Conservation (phyloP, 2,888 invertebrate genomes). For the Hoplodrina blanda region DNA sequence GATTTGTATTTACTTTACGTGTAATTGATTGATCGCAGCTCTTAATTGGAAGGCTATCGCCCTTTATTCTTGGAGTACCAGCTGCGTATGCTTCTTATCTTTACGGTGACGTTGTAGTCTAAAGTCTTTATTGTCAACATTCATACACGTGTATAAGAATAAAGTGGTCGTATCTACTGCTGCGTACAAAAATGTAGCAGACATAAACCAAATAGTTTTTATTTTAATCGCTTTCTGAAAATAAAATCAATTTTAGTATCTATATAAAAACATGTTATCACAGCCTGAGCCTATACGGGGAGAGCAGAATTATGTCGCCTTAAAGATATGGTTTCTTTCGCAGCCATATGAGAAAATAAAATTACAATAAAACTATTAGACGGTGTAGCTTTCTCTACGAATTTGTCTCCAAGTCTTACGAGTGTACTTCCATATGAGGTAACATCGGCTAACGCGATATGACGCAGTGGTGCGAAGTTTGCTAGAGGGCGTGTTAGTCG, state of each 20-base stretch:
- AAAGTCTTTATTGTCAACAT: conserved; percentile 45
- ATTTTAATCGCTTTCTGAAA: conserved; percentile 10
- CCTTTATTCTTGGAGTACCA: conserved; percentile 60
- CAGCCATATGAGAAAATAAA: conserved; percentile 46
- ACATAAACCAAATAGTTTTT: neutral
- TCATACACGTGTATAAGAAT: conserved; percentile 50
- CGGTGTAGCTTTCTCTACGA: conserved; percentile 55
- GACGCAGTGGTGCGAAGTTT: conserved; percentile 58
- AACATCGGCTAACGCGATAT: conserved; percentile 59
- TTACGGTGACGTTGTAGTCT: conserved; percentile 46
- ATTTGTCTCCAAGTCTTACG: conserved; percentile 57
- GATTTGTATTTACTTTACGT: conserved; percentile 51
- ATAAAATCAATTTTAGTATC: conserved; percentile 37
- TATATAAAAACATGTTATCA: conserved; percentile 42
- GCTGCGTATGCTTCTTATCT: conserved; percentile 58
- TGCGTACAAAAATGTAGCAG: neutral
- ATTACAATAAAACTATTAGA: conserved; percentile 55
- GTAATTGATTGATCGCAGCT: conserved; percentile 56
- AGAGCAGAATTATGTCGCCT: conserved; percentile 19
- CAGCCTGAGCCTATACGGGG: conserved; percentile 31
- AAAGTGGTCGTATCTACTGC: conserved; percentile 8
- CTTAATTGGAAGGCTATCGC: conserved; percentile 64
- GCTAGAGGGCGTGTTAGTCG: conserved; percentile 68
- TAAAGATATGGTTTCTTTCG: conserved; percentile 25
- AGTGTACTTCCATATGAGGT: conserved; percentile 63